Evolutionary conservation across 2,113 vertebrate genomes (phyloP), one percentile per base, ranked within the genome.

Genomic region (Eulacestoma nigropectus): DNA sequence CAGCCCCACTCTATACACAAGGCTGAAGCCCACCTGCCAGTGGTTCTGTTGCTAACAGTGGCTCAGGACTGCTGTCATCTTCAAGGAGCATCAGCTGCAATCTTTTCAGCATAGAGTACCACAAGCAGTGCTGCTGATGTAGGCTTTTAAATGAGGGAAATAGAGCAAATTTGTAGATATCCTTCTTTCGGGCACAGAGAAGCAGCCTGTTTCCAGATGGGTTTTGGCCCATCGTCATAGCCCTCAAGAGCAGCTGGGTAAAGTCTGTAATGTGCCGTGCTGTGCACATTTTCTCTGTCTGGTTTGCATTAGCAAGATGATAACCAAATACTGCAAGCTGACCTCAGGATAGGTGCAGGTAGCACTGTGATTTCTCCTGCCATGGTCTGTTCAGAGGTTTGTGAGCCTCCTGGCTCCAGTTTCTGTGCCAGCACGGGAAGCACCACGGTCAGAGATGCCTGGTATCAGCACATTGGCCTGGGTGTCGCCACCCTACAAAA

Each of bases 381-480:
- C 33, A n/a, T 0, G 0, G 10, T 41, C 37, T 57, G 21, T 60
- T 83, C 62, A 57, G 73, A 67, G 26, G 8, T 50, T 62, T 37
- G 49, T 65, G 80, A 90, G 44, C 46, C 29, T 89, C 46, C 53
- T 69, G 63, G 13, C 37, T 74, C 33, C 57, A 42, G 22, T 59
- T 92, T 55, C 62, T 88, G 21, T 69, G 72, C 41, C 59, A 68
- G 37, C 49, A 69, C 5, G n/a, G 78, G 83, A 80, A 69, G 44
- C 63, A 32, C 11, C 0, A 0, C 16, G 37, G 47, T 29, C 56
- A 73, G 35, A 53, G 44, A 27, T 42, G 30, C 29, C 39, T 46
- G 25, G 21, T 75, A 46, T 74, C n/a, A 65, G 32, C 29, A n/a
- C 1, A 0, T 1, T 35, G 41, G 35, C 53, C 27, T 35, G 33